phyloP scores from a whole-genome alignment of 1,140 invertebrate species.

The Euglossa dilemma region DNA sequence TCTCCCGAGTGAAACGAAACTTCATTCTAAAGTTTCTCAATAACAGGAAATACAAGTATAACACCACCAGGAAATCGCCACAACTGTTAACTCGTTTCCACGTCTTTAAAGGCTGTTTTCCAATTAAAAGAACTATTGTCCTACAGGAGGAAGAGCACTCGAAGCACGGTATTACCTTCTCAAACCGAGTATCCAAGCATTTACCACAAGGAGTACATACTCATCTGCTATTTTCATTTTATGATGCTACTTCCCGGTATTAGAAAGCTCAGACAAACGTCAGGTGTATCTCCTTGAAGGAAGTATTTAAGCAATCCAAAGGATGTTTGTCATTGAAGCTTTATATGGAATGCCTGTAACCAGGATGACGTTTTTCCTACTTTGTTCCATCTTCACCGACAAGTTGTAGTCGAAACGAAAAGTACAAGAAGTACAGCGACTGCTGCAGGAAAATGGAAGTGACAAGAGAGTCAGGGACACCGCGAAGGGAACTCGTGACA shows the following conservation, averaged over 20 bases:
- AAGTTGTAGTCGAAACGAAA: not conserved
- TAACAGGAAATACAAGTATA: too few species aligned
- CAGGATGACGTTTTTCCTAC: too few species aligned
- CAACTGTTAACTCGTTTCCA: too few species aligned
- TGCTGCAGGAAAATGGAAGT: not conserved
- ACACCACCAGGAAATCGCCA: too few species aligned
- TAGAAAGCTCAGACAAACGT: not conserved
- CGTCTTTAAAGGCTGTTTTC: too few species aligned
- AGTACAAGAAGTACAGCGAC: not conserved
- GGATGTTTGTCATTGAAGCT: not conserved
- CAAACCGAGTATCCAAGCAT: not conserved
- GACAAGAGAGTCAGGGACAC: conserved; percentile 25
- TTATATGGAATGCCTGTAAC: too few species aligned
- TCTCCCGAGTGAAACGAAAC: too few species aligned
- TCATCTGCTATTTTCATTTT: conserved; percentile 2
- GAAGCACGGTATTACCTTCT: not conserved
- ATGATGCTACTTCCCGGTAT: not conserved
- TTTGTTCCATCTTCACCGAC: too few species aligned
- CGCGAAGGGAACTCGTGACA: not conserved
- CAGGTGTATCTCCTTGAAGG: not conserved
- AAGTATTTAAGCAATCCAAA: not conserved
- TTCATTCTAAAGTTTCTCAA: too few species aligned
- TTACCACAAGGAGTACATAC: not conserved
- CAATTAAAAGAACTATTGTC: not conserved
- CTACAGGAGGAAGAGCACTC: not conserved